Evolutionary conservation across 2,888 invertebrate species (phyloP).

Genomic region (Sturmia bella): DNA sequence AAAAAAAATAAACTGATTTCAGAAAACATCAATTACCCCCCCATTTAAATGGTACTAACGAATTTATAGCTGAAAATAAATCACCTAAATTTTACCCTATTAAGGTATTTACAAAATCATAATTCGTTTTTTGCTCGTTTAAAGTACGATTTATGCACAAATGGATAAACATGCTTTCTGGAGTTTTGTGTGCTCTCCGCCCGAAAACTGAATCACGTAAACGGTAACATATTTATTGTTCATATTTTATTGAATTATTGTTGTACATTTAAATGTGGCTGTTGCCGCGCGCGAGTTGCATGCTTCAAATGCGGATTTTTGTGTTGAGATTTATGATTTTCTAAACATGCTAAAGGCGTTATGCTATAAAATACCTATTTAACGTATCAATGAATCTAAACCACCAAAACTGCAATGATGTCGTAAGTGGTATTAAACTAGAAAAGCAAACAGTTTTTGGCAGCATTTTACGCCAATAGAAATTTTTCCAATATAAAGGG

Average conservation of each 20-base stretch:
- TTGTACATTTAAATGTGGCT: slow-evolving; percentile 22
- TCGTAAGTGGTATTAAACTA: slow-evolving; percentile 4
- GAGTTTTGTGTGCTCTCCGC: slow-evolving; percentile 15
- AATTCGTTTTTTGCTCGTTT: slow-evolving; percentile 7
- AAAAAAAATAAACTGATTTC: slow-evolving; percentile 17
- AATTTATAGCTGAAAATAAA: slow-evolving; percentile 55
- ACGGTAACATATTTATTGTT: slow-evolving; percentile 59
- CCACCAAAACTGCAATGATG: slow-evolving; percentile 34
- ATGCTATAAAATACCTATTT: slow-evolving; percentile 65
- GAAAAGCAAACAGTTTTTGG: slow-evolving; percentile 41
- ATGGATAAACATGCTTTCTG: not conserved
- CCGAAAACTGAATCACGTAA: slow-evolving; percentile 49
- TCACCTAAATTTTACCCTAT: slow-evolving; percentile 35
- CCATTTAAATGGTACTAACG: slow-evolving; percentile 25
- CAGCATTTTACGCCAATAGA: slow-evolving; percentile 7
- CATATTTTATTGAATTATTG: slow-evolving; percentile 59
- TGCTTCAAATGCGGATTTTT: slow-evolving; percentile 23
- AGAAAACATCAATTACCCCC: slow-evolving; percentile 7
- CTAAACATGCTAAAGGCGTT: slow-evolving; percentile 65
- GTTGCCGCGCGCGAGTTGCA: slow-evolving; percentile 8
- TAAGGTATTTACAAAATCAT: slow-evolving; percentile 34
- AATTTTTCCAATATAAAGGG: not conserved
- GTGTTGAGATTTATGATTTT: slow-evolving; percentile 65
- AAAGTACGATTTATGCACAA: not conserved
- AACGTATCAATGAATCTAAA: slow-evolving; percentile 67